Evolutionary conservation across 2,797 vertebrate genomes (phyloP).

Genomic region (Hypotaenidia okinawae): DNA sequence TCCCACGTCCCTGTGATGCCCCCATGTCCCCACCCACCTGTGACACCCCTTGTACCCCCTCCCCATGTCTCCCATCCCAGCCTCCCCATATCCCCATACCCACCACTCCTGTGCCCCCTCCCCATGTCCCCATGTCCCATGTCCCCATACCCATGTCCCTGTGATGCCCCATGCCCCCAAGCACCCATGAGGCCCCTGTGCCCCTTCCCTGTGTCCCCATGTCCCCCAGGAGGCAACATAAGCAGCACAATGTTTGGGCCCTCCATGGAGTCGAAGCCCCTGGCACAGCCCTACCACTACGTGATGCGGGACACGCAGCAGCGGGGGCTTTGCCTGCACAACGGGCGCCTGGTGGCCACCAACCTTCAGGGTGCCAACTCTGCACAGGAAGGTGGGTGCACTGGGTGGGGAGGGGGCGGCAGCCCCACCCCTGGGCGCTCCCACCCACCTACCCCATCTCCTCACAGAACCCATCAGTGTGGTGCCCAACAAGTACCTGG

Average conservation of each 20-base stretch:
- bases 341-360: background rate
- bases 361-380: background rate
- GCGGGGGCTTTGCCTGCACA: background rate
- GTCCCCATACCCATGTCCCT: background rate
- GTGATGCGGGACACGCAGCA: background rate
- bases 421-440: background rate
- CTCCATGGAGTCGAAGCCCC: accelerated
- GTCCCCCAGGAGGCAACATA: accelerated
- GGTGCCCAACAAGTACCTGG: slow-evolving; percentile 26
- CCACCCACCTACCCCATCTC: background rate
- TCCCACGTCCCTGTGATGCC: background rate
- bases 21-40: background rate
- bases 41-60: no score
- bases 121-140: no score
- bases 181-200: no score
- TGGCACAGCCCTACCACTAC: background rate
- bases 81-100: no score
- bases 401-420: background rate
- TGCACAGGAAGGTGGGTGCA: background rate
- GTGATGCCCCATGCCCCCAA: background rate
- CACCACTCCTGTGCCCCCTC: no score
- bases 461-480: background rate
- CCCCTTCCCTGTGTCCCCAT: background rate
- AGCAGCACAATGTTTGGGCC: accelerated
- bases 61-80: no score